A percentile compares a stretch with the other conserved stretches of the same genome.
Conservation (phyloP, 2,888 invertebrate species). For the Eudasyphora cyanicolor region DNA sequence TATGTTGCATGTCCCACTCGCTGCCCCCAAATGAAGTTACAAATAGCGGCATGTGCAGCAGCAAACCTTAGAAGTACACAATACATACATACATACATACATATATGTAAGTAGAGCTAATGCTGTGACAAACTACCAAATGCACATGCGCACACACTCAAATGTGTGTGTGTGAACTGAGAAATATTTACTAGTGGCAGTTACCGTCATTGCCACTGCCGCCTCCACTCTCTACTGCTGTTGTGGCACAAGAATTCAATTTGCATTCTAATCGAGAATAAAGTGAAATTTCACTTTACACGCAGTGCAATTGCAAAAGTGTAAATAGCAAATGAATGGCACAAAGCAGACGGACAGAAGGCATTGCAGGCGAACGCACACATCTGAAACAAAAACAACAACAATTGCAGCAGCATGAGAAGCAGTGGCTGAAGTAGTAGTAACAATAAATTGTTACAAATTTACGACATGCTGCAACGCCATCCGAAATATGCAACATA, state of each 20-base stretch:
- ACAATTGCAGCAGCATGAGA: slow-evolving; percentile 39
- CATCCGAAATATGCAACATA: slow-evolving; percentile 58
- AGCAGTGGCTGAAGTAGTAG: slow-evolving; percentile 47
- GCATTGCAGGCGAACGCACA: slow-evolving; percentile 11
- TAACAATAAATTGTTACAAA: slow-evolving; percentile 68
- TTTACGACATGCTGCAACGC: slow-evolving; percentile 68
- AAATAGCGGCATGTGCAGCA: slow-evolving; percentile 51
- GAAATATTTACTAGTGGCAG: no score
- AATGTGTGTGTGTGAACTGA: background rate
- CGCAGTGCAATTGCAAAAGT: slow-evolving; percentile 54
- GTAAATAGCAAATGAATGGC: slow-evolving; percentile 62
- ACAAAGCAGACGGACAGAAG: slow-evolving; percentile 47
- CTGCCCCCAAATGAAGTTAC: slow-evolving; percentile 63
- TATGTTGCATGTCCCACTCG: slow-evolving; percentile 62
- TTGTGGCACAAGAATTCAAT: slow-evolving; percentile 57
- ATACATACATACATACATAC: slow-evolving; percentile 49
- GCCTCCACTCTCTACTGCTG: no score
- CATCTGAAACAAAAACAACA: slow-evolving; percentile 2
- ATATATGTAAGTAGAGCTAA: slow-evolving; percentile 46
- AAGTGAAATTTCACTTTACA: slow-evolving; percentile 65
- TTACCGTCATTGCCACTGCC: slow-evolving; percentile 31
- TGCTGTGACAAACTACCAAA: slow-evolving; percentile 12
- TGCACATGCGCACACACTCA: background rate
- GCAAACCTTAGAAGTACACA: background rate
- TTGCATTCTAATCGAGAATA: slow-evolving; percentile 65